Evolutionary conservation across 2,888 invertebrate species (phyloP), one percentile per base, ranked within the genome.

Genomic region (Synanthedon tipuliformis): DNA sequence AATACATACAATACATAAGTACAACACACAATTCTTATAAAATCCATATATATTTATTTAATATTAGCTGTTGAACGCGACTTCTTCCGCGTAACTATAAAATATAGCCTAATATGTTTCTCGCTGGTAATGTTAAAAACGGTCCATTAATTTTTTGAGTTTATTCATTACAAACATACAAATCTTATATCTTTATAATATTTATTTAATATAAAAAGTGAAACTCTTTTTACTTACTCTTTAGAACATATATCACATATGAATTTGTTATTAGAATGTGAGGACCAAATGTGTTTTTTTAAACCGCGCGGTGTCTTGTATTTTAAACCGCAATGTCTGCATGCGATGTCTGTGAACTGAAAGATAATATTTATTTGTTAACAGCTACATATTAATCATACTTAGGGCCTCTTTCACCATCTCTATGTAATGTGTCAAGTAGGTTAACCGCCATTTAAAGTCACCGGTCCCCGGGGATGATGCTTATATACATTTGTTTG

Each of bases 171-270:
- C 23, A 23, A 23, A 23, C 23, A 4, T 23, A 23, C 23, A 23
- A 23, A 23, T 18, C 18, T 18, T 18, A 16, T 18, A 1, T 18
- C 2, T 18, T 3, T 18, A 18, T 18, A 3, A 18, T 18, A 18
- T 18, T 18, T 23, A 23, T 23, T 49, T 27, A 51, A 49, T 50
- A 49, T 34, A 15, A 3, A 51, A 23, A 53, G n/a, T 40, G 41
- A 13, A 16, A n/a, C 10, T 52, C 3, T 23, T 8, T 10, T 15
- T 58, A 63, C 66, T 65, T 59, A 81, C 82, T 61, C 56, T 69
- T 76, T 78, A 27, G 66, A 64, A 58, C 82, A 82, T 51, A 66
- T 52, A 56, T 81, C 74, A 56, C 82, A 82, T 51, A 65, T 55
- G 50, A 59, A 78, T 16, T 50, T 61, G 10, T 56, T 61, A 40